Conservation (phyloP, 2,797 vertebrate genomes). For the Clarias laeviceps region DNA sequence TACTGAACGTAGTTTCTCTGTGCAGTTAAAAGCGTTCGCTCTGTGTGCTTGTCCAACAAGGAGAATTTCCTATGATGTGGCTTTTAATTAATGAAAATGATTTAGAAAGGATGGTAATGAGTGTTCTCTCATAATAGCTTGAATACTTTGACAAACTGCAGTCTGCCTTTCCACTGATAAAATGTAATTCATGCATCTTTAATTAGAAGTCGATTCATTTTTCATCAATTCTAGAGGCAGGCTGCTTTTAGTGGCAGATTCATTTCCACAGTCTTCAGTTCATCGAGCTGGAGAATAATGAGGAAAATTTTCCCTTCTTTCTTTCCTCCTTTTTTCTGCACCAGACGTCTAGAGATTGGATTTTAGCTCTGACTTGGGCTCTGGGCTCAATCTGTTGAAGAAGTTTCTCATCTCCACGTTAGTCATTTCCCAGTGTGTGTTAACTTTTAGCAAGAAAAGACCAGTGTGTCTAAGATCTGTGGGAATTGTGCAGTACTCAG, state of each 20-base stretch:
- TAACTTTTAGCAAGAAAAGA: constrained; percentile 6
- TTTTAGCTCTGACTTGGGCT: background rate
- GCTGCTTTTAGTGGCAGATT: constrained; percentile 4
- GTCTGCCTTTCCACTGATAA: constrained; percentile 22
- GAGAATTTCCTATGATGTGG: background rate
- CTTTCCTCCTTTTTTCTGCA: background rate
- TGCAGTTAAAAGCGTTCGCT: background rate
- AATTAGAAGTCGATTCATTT: constrained; percentile 30
- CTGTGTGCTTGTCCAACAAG: constrained; percentile 7
- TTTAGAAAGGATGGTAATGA: constrained; percentile 21
- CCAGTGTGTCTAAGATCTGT: background rate
- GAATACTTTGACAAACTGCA: constrained; percentile 22
- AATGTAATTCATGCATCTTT: constrained; percentile 35
- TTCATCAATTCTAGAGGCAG: background rate
- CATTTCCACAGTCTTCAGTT: constrained; percentile 8
- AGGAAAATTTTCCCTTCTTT: background rate
- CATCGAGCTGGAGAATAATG: constrained; percentile 4
- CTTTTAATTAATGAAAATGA: constrained; percentile 31
- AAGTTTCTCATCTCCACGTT: constrained; percentile 3
- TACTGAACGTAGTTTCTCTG: background rate
- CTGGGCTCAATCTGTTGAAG: background rate
- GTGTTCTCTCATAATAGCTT: background rate
- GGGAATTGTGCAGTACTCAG: background rate
- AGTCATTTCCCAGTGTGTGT: background rate
- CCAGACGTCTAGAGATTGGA: background rate